A percentile compares a stretch with the other conserved stretches of the same genome.
phyloP scores from a whole-genome alignment of 2,797 vertebrate genomes.

The Micropoecilia bifurca region DNA sequence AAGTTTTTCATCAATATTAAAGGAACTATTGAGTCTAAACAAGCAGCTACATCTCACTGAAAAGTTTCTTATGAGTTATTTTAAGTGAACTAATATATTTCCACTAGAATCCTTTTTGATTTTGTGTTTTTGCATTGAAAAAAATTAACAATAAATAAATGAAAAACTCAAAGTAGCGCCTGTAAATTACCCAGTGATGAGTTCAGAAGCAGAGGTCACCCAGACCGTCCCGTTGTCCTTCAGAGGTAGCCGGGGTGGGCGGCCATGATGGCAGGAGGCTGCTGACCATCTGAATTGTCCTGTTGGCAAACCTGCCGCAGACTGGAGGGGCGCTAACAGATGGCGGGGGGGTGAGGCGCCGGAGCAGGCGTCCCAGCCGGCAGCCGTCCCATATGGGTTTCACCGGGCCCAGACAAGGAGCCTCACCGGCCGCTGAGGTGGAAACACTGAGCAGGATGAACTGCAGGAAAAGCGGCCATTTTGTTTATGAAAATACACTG shows the following conservation, averaged over 20 bases:
- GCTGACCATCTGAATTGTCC: conserved; percentile 82
- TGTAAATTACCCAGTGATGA: conserved; percentile 15
- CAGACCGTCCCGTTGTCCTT: conserved; percentile 78
- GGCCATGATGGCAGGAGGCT: conserved; percentile 74
- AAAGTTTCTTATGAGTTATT: too few relatives aligned
- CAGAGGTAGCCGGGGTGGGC: conserved; percentile 74
- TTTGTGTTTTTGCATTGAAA: too few relatives aligned
- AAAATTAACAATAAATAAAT: too few relatives aligned
- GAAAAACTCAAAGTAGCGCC: not conserved
- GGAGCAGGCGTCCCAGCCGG: conserved; percentile 81
- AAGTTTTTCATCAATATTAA: too few relatives aligned
- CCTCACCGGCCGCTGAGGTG: conserved; percentile 16
- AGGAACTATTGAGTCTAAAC: too few relatives aligned
- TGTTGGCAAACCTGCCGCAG: conserved; percentile 79
- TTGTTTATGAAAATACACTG: not conserved
- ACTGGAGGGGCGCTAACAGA: conserved; percentile 81
- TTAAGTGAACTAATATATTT: too few relatives aligned
- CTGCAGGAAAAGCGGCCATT: not conserved
- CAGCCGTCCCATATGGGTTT: conserved; percentile 84
- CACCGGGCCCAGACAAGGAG: conserved; percentile 54
- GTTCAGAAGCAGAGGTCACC: conserved; percentile 71
- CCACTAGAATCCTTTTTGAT: too few relatives aligned
- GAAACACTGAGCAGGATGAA: not conserved
- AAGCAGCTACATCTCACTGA: too few relatives aligned
- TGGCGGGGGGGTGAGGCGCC: conserved; percentile 82